Evolutionary conservation across 1,140 invertebrate genomes (phyloP).

Genomic region (Drosophila repleta): DNA sequence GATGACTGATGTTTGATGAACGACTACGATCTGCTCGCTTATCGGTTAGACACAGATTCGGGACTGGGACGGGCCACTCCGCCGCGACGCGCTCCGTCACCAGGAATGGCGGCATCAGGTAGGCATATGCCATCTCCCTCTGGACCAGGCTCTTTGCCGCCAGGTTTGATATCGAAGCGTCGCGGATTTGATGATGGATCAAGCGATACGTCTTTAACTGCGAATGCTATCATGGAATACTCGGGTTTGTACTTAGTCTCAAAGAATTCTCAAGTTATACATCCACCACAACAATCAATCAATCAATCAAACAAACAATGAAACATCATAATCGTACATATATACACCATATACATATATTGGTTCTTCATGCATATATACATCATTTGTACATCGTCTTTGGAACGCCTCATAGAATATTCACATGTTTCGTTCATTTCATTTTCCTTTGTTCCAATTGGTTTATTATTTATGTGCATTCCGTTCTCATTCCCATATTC

Average conservation of each 20-base stretch:
- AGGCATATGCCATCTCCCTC: conserved; percentile 90
- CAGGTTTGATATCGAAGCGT: conserved; percentile 91
- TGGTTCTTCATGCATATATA: conserved; percentile 68
- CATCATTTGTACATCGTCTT: conserved; percentile 54
- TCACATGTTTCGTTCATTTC: conserved; percentile 25
- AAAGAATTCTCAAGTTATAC: conserved; percentile 64
- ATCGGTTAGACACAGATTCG: conserved; percentile 89
- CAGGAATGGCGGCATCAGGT: conserved; percentile 86
- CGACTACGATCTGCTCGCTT: conserved; percentile 54
- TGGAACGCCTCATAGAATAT: conserved; percentile 43
- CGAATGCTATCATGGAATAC: conserved; percentile 93
- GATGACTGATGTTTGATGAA: conserved; percentile 47
- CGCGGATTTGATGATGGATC: conserved; percentile 92
- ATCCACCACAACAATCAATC: conserved; percentile 49
- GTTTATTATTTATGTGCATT: conserved; percentile 26
- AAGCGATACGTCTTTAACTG: conserved; percentile 92
- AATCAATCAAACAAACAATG: neutral
- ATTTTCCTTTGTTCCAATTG: conserved; percentile 45
- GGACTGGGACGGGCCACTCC: conserved; percentile 92
- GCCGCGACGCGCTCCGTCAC: conserved; percentile 91
- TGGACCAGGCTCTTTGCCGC: conserved; percentile 92
- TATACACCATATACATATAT: conserved; percentile 45
- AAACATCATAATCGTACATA: conserved; percentile 41
- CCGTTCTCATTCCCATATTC: conserved; percentile 20
- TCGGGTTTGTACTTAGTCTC: conserved; percentile 87